These are phyloP conservation scores for Polyommatus icarus DNA, from an alignment of 2,888 invertebrate species.

Conservation along the genomic window DNA sequence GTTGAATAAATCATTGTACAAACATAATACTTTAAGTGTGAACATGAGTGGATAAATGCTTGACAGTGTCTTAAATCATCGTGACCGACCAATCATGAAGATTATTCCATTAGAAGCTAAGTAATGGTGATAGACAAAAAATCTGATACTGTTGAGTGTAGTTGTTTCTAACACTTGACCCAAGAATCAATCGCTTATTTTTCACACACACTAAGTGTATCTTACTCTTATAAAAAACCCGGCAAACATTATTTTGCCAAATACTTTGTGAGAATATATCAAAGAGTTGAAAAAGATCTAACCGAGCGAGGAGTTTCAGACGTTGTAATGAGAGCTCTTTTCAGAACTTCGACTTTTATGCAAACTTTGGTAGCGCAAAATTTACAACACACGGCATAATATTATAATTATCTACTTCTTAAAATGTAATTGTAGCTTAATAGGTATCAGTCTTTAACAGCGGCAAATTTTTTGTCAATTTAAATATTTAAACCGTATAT, in stretches of 20 bases:
- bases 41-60: conserved; percentile 20
- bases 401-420: too few species aligned
- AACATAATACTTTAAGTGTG: conserved; percentile 11
- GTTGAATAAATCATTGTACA: conserved; percentile 3
- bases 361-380: too few species aligned
- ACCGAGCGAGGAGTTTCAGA: too few species aligned
- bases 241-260: too few species aligned
- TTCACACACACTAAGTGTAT: not conserved
- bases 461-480: conserved; percentile 1
- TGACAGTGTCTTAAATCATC: conserved; percentile 15
- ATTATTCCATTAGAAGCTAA: conserved; percentile 18
- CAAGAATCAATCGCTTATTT: not conserved
- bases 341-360: too few species aligned
- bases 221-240: too few species aligned
- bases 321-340: too few species aligned
- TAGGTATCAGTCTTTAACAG: not conserved
- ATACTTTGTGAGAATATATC: too few species aligned
- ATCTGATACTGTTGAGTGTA: not conserved
- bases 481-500: conserved; percentile 5
- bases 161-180: not conserved
- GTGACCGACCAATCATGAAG: conserved; percentile 18
- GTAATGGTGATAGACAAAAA: conserved; percentile 21
- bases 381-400: too few species aligned
- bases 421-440: not conserved
- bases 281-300: too few species aligned